Percentiles rank a stretch among this genome's conserved stretches.
These are phyloP conservation scores for Morus bassanus DNA, from an alignment of 2,797 vertebrate genomes.

Conservation along the genomic window DNA sequence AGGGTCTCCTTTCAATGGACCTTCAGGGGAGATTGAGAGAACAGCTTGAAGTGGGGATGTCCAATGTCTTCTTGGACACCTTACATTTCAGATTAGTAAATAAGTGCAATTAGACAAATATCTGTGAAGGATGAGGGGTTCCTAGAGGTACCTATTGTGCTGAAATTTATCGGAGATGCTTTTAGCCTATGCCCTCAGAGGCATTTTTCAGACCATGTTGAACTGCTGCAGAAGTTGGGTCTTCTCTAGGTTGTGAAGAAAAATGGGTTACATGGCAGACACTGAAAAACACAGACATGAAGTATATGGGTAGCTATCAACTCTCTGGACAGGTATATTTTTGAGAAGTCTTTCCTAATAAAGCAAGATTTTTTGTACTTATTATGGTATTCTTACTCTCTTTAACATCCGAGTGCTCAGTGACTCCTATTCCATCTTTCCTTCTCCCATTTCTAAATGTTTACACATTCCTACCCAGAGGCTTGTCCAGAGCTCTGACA, in stretches of 20 bases:
- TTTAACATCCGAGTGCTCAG: not conserved
- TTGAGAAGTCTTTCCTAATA: not conserved
- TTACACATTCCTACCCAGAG: not conserved
- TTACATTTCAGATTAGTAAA: constrained; percentile 2
- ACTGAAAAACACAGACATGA: not conserved
- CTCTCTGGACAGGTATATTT: not conserved
- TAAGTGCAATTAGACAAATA: not conserved
- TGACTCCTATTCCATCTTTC: not conserved
- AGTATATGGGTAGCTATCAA: not conserved
- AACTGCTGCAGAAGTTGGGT: not conserved
- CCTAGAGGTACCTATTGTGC: not conserved
- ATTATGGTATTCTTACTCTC: not conserved
- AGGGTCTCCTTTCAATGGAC: not conserved
- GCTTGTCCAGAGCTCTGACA: not conserved
- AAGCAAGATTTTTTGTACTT: not conserved
- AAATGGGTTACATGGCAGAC: not conserved
- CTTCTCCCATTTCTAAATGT: not conserved
- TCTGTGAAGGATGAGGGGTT: not conserved
- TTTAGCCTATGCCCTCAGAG: not conserved
- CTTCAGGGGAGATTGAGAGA: not conserved
- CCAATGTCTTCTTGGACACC: not conserved
- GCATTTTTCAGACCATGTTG: not conserved
- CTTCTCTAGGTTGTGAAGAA: not conserved
- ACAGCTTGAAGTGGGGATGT: not conserved
- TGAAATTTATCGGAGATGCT: not conserved